Evolutionary conservation across 2,888 invertebrate genomes (phyloP).

Genomic region (Agrotis exclamationis): DNA sequence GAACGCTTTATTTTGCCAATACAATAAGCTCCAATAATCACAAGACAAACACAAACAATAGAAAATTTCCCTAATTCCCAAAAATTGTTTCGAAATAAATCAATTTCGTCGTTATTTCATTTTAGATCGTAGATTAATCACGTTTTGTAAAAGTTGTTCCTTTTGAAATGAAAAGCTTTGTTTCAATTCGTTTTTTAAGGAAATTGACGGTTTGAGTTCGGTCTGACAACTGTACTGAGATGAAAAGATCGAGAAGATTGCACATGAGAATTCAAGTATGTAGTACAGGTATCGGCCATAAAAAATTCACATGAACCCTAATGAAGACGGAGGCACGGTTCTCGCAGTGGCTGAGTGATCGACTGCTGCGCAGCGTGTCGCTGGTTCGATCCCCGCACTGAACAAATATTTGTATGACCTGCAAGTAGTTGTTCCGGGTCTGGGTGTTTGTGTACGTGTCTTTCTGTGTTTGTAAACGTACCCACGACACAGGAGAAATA

Average conservation of each 20-base stretch:
- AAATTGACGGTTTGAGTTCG: constrained; percentile 61
- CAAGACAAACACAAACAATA: background rate
- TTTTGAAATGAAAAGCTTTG: constrained; percentile 48
- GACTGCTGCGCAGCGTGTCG: no score
- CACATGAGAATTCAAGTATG: constrained; percentile 26
- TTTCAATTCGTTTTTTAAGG: constrained; percentile 44
- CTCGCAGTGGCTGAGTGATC: no score
- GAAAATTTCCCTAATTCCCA: constrained; percentile 6
- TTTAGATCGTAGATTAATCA: constrained; percentile 57
- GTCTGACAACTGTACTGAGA: constrained; percentile 51
- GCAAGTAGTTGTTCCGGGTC: no score
- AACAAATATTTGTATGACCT: no score
- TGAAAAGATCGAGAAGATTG: constrained; percentile 17
- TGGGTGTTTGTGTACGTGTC: no score
- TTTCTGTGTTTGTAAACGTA: no score
- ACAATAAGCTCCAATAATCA: constrained; percentile 7
- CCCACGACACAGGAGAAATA: no score
- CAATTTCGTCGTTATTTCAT: constrained; percentile 31
- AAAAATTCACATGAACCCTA: no score
- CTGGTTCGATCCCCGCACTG: no score
- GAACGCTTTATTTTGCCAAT: background rate
- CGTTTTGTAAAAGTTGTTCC: constrained; percentile 33
- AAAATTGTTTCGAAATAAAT: constrained; percentile 18
- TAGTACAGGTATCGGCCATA: no score
- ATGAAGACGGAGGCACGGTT: no score